A percentile compares a stretch with the other conserved stretches of the same genome.
These are phyloP conservation scores for Drosophila diplacantha DNA, from an alignment of 2,888 invertebrate genomes.

Conservation along the genomic window DNA sequence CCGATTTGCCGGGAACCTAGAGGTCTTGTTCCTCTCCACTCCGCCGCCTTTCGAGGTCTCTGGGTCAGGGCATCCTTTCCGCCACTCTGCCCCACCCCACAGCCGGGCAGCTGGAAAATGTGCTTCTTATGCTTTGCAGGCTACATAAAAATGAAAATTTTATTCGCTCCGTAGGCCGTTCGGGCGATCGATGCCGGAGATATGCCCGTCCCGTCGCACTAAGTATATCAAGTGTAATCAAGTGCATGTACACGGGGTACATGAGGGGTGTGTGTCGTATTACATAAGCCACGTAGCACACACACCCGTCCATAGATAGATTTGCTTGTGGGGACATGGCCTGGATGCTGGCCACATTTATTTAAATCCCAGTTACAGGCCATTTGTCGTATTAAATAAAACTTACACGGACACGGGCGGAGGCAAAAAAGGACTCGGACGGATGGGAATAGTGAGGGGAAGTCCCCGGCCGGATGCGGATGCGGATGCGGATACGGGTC, in stretches of 20 bases:
- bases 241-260: slow-evolving; percentile 19
- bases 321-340: slow-evolving; percentile 32
- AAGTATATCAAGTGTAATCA: slow-evolving; percentile 45
- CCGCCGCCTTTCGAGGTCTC: background rate
- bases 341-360: slow-evolving; percentile 54
- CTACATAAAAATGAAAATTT: slow-evolving; percentile 57
- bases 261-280: no score
- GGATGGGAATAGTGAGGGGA: slow-evolving; percentile 5
- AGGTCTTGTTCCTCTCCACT: background rate
- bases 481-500: background rate
- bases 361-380: slow-evolving; percentile 65
- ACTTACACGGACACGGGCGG: slow-evolving; percentile 44
- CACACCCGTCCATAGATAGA: background rate
- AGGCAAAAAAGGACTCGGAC: slow-evolving; percentile 3
- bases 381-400: slow-evolving; percentile 71
- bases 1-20: background rate
- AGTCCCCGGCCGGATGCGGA: no score
- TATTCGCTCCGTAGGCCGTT: slow-evolving; percentile 48
- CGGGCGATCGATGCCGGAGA: slow-evolving; percentile 32
- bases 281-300: slow-evolving; percentile 4
- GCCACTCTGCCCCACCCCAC: no score
- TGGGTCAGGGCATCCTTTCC: no score
- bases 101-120: slow-evolving; percentile 30
- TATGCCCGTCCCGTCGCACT: slow-evolving; percentile 19
- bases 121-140: slow-evolving; percentile 36